Evolutionary conservation across 2,888 invertebrate genomes (phyloP), one percentile per base, ranked within the genome.

Genomic region (Polylopha cassiicola): DNA sequence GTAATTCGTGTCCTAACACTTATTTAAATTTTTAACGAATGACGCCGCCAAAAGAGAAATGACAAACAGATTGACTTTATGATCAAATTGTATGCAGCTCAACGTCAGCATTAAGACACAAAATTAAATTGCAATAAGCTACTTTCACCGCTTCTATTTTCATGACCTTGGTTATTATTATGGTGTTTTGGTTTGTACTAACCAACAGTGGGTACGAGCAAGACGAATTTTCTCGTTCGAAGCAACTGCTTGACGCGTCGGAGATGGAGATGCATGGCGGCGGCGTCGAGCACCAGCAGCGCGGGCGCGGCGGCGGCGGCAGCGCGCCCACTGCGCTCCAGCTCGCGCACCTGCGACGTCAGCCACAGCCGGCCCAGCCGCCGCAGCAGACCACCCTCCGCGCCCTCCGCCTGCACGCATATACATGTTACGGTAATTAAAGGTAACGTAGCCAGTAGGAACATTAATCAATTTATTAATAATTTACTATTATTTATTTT

Each of bases 321-420:
- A 1, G 81, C 73, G 43, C 87, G 86, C 7, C 92, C 89, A 53
- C 90, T 88, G 48, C 87, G 92, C 75, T 97, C 97, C 47, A 97
- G 74, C 47, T 95, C 93, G 26, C 91, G 90, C 9, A 97, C 96
- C 70, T 95, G 96, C 3, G 95, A 93, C 54, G 91, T 91, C 37
- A 98, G 81, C 94, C 97, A 95, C 39, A 97, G 84, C 54, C 93
- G 93, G 2, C 97, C 97, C 90, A 97, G 93, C 34, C 95, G 91
- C 46, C 91, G 89, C 88, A 94, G 91, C 47, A 94, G 70, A 43
- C 90, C 90, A 30, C 89, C 87, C 38, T 86, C 65, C 6, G 56
- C 22, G 3, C 20, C 23, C 5, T 52, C 43, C n/a, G 14, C 26
- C 37, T 43, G 29, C 7, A 20, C 24, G 24, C 8, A 10, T 36